phyloP scores from a whole-genome alignment of 2,797 vertebrate genomes.

The Iguana delicatissima region DNA sequence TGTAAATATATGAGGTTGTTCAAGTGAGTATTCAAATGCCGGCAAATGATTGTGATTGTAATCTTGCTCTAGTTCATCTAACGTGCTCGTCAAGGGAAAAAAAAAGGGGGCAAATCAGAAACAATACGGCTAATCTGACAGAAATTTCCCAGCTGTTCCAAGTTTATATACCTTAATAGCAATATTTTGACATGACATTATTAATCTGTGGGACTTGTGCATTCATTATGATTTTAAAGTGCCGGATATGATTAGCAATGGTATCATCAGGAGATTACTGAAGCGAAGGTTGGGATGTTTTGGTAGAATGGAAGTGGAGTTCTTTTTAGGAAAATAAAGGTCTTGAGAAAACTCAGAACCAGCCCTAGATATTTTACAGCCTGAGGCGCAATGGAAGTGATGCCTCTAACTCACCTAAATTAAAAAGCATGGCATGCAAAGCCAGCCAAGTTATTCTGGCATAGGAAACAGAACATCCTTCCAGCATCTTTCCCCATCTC shows the following conservation, averaged over 20 bases:
- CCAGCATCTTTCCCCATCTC: not conserved
- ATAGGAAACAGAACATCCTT: not conserved
- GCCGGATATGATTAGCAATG: slow-evolving; percentile 39
- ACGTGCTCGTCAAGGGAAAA: slow-evolving; percentile 45
- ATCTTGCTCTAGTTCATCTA: slow-evolving; percentile 57
- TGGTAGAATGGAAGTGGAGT: not conserved
- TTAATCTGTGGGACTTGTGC: slow-evolving; percentile 46
- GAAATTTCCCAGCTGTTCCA: slow-evolving; percentile 41
- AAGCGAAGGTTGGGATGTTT: slow-evolving; percentile 38
- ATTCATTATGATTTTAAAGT: slow-evolving; percentile 40
- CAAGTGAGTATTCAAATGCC: slow-evolving; percentile 50
- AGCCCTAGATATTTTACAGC: not conserved
- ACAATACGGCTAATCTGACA: slow-evolving; percentile 22
- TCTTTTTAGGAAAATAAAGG: not conserved
- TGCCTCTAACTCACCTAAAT: not conserved
- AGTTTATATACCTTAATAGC: slow-evolving; percentile 36
- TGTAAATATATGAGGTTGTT: slow-evolving; percentile 52
- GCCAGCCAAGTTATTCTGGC: not conserved
- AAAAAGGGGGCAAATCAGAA: slow-evolving; percentile 59
- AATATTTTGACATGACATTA: slow-evolving; percentile 50
- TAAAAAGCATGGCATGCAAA: not conserved
- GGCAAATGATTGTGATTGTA: slow-evolving; percentile 45
- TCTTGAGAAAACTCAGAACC: not conserved
- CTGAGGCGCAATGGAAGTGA: not conserved
- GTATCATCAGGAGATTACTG: slow-evolving; percentile 16